Evolutionary conservation across 2,797 vertebrate genomes (phyloP).

Genomic region (Cetoscarus ocellatus): DNA sequence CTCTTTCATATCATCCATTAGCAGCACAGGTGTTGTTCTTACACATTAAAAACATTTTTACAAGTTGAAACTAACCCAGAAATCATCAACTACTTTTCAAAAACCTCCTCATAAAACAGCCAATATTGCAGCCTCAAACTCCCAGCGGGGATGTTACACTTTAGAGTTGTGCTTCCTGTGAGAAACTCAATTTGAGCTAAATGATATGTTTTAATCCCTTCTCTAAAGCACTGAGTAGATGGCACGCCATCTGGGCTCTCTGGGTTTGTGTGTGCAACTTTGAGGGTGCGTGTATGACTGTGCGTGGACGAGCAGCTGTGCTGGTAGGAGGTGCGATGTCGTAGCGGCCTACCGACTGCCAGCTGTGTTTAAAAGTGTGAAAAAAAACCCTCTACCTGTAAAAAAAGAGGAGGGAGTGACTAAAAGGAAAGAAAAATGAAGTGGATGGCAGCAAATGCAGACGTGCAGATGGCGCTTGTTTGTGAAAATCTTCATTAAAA

Average conservation of each 20-base stretch:
- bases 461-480: constrained; percentile 64
- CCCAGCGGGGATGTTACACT: constrained; percentile 33
- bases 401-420: constrained; percentile 18
- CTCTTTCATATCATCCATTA: constrained; percentile 1
- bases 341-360: constrained; percentile 59
- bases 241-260: constrained; percentile 62
- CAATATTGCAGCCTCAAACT: constrained; percentile 17
- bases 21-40: neutral
- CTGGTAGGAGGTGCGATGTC: constrained; percentile 69
- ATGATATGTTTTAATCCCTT: constrained; percentile 68
- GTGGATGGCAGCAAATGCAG: constrained; percentile 29
- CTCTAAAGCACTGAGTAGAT: constrained; percentile 54
- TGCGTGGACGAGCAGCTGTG: constrained; percentile 57
- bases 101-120: constrained; percentile 18
- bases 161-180: constrained; percentile 39
- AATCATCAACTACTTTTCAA: constrained; percentile 21
- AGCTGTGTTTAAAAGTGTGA: constrained; percentile 69
- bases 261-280: constrained; percentile 9
- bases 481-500: constrained; percentile 61
- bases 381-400: constrained; percentile 57
- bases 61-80: constrained; percentile 8
- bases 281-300: constrained; percentile 11
- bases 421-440: neutral
- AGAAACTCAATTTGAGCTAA: constrained; percentile 64
- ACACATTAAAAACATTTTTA: too few relatives aligned